These are phyloP conservation scores for Melipona beecheii DNA, from an alignment of 2,888 invertebrate genomes.

Conservation along the genomic window DNA sequence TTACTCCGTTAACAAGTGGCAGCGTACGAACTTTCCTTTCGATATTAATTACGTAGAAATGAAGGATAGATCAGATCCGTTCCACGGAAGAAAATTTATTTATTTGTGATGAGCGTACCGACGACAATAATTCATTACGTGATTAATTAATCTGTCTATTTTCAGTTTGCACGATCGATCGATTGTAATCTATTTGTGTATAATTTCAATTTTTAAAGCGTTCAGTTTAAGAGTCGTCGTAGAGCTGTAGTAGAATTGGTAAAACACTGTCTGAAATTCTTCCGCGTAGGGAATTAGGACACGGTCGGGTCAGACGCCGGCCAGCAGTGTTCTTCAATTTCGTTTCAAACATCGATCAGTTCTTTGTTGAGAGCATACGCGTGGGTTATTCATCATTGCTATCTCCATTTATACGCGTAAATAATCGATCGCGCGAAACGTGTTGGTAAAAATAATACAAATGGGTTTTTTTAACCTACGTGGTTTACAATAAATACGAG, in stretches of 20 bases:
- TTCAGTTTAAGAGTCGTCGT: background rate
- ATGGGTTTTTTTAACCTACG: too few species aligned
- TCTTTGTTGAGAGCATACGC: background rate
- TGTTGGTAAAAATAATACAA: too few species aligned
- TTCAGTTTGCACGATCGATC: background rate
- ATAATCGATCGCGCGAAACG: background rate
- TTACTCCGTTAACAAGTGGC: slow-evolving; percentile 37
- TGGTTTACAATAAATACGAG: too few species aligned
- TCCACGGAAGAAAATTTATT: background rate
- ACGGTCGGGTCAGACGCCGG: too few species aligned
- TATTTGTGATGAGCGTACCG: background rate
- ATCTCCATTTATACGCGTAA: background rate
- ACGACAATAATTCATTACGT: too few species aligned
- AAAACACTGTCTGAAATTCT: background rate
- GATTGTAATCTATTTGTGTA: background rate
- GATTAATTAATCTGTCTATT: background rate
- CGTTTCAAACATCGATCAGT: background rate
- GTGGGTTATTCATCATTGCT: background rate
- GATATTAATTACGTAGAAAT: slow-evolving; percentile 16
- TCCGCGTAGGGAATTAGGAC: background rate
- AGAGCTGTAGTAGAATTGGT: background rate
- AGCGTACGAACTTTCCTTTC: slow-evolving; percentile 2
- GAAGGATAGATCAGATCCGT: background rate
- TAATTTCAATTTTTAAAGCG: background rate
- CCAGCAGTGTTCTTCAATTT: background rate